Evolutionary conservation across 2,888 invertebrate genomes (phyloP), one percentile per base, ranked within the genome.

Genomic region (Oasisia sp.): DNA sequence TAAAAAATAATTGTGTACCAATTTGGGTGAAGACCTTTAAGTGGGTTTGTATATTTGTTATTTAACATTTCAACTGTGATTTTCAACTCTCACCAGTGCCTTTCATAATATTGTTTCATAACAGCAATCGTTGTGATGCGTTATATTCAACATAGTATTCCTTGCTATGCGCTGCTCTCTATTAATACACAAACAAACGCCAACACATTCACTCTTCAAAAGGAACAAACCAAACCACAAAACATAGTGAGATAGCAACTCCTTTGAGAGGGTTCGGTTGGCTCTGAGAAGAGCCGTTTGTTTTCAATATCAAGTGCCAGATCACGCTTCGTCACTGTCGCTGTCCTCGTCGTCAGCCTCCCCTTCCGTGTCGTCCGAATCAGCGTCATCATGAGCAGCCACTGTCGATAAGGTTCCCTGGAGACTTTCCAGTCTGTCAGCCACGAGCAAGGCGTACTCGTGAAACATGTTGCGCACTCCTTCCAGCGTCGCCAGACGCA

Each of bases 211-310:
- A 50, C 50, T 50, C 50, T 74, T 74, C 1, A 27, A 74, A 14
- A 74, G 27, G 19, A 27, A 74, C 14, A n/a, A 14, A 2, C 27
- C 19, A 7, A 74, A 74, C 27, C 14, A 74, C 27, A 27, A 74
- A 74, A 74, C 38, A 38, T 38, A 38, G 38, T 38, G 1, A 38
- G 3, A 7, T 19, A 74, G 74, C 74, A 74, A 74, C 74, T 74
- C 74, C 27, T 74, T 74, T 74, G 74, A 27, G 4, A 74, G 7
- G 19, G 27, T 74, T 74, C 7, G 74, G n/a, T 74, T 74, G 74
- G 74, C 74, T 74, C 74, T 74, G 74, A 74, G n/a, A 74, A 74
- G 74, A 74, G n/a, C 74, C 74, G 74, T 74, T 74, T 74, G 74
- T 74, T 74, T 56, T 27, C 74, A 27, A 74, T n/a, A 9, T 27